Base-by-base conservation (phyloP, 2,797 vertebrate genomes). In the Etheostoma perlongum region DNA sequence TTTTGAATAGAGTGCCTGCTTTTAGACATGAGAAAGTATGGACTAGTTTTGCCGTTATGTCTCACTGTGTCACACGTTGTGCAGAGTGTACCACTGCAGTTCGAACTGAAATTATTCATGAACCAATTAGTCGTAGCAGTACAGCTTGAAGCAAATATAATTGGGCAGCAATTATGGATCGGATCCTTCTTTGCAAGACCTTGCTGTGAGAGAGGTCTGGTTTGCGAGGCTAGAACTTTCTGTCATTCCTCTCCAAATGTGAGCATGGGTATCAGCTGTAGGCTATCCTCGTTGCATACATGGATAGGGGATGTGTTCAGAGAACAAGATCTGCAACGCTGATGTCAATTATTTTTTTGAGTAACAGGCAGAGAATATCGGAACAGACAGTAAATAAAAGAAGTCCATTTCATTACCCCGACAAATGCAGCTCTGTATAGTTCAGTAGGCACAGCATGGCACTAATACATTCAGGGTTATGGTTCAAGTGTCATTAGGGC, bases 111-210 rank as follows among this genome's bases (percentile, higher is more conserved):
- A 93, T 92, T 92, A 93, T 92, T 90, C 91, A 90, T 90, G 84
- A 90, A 86, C 91, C 93, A 93, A 94, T 93, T 94, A 94, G 91
- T 66, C 57, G 81, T 51, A 49, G 85, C 78, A 40, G 85, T 91
- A 59, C 89, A 82, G 90, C 89, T 91, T 87, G 84, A 89, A 92
- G 92, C 88, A 89, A 91, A 91, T 93, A 90, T 92, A 93, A 92
- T 93, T 93, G 91, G 93, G 84, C 88, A 15, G 92, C 92, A 92
- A 92, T 94, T 92, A 92, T 87, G 84, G 89, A 92, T 85, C 19
- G 79, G 87, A 86, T 89, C 85, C 82, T 83, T 89, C 87, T 84
- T 81, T 60, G 79, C 84, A 69, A 85, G 90, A 90, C 91, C 91
- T 92, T 80, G 84, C 87, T 83, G 87, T 51, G 55, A 90, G 91